Base-by-base conservation (phyloP, 1,140 invertebrate genomes). In the Brachionus koreanus region DNA sequence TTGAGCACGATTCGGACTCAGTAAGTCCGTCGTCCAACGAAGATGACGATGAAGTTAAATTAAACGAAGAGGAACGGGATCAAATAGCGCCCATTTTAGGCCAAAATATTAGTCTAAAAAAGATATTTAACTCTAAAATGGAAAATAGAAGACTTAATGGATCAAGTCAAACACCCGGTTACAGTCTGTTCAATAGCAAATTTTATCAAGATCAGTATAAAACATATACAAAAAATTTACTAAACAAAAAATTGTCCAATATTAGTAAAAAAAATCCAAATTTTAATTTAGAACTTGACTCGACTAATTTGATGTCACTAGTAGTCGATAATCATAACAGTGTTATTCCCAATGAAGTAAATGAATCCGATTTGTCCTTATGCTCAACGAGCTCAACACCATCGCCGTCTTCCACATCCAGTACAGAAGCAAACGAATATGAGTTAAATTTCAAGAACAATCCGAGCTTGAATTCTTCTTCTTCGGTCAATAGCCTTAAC, bases 121-220 rank as follows among this genome's bases (percentile, higher is more conserved):
- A 74, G 19, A 74, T 74, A 25, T 74, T 74, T 23, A 74, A 43
- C n/a, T 74, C 69, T 13, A 74, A 74, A 74, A 74, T 74, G 69
- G 39, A 74, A 46, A 46, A 43, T 23, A 74, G 69, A 74, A 42
- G 69, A 7, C 65, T 69, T 6, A 37, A 69, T 23, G 65, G 33
- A n/a, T 19, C 29, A 37, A 19, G 16, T 37, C 33, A 37, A 39
- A 10, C 29, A 16, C 33, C 29, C 37, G 35, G 65, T 69, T 69
- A 69, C 9, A 69, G 33, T 39, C n/a, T 69, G n/a, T 69, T 69
- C 35, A 69, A 69, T 69, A 69, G 19, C 9, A 69, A 69, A 39
- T 69, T 69, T 39, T 69, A 69, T 33, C 65, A 69, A 42, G 37
- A 69, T 33, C 65, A 69, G 37, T 69, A 69, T 39, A 69, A 39